Conservation (phyloP, 2,113 vertebrate genomes). For the Ifrita kowaldi region DNA sequence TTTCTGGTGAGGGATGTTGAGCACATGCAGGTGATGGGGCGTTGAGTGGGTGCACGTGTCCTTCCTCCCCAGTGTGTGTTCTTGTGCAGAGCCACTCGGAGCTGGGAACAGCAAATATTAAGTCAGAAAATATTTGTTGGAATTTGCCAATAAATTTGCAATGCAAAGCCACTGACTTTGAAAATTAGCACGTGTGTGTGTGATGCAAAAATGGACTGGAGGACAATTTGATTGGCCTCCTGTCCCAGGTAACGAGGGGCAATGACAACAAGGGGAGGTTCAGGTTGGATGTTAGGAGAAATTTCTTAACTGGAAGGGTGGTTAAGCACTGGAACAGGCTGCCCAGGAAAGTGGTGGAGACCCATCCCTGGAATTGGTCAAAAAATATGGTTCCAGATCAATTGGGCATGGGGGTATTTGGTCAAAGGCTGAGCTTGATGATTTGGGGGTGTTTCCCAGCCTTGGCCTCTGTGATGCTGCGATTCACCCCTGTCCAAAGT, state of each 20-base stretch:
- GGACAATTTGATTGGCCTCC: background rate
- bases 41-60: background rate
- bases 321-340: background rate
- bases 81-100: background rate
- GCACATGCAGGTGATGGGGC: background rate
- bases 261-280: background rate
- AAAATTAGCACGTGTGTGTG: background rate
- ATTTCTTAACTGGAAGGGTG: background rate
- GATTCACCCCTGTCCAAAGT: background rate
- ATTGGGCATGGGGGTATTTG: background rate
- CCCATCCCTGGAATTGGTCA: background rate
- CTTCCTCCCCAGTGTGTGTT: background rate
- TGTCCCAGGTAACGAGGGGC: background rate
- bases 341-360: background rate
- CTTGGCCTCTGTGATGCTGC: background rate
- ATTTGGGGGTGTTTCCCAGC: background rate
- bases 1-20: background rate
- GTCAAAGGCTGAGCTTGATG: background rate
- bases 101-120: background rate
- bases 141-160: background rate
- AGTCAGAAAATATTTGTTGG: background rate
- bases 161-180: background rate
- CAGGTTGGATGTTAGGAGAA: background rate
- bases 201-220: background rate
- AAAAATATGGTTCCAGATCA: background rate